Conservation (phyloP, 2,888 invertebrate species). For the Thera obeliscata region DNA sequence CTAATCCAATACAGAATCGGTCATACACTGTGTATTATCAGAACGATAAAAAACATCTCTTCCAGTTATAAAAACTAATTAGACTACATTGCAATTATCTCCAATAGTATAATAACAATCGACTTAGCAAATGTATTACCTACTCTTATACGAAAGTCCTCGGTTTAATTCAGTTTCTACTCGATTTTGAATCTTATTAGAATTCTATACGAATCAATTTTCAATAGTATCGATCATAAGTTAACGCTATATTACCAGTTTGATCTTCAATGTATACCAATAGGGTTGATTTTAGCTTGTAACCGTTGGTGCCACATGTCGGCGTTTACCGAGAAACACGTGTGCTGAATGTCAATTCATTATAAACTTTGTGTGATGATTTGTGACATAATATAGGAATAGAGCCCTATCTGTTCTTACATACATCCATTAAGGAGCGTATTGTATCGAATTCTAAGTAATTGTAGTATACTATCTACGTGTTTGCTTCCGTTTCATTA, state of each 20-base stretch:
- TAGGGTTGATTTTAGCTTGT: conserved; percentile 47
- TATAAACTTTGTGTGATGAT: conserved; percentile 83
- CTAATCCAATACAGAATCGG: conserved; percentile 1
- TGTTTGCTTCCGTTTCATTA: conserved; percentile 61
- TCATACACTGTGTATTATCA: not conserved
- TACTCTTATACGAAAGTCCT: conserved; percentile 29
- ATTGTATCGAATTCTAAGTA: conserved; percentile 76
- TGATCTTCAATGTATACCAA: conserved; percentile 31
- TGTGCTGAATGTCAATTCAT: conserved; percentile 83
- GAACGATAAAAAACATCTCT: conserved; percentile 21
- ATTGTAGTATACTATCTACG: conserved; percentile 67
- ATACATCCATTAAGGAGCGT: conserved; percentile 69
- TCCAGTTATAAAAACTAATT: conserved; percentile 30
- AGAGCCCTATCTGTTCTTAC: conserved; percentile 75
- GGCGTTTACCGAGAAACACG: conserved; percentile 62
- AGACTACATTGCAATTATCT: conserved; percentile 39
- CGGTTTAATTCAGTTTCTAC: conserved; percentile 7
- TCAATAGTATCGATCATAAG: conserved; percentile 35
- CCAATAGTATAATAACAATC: conserved; percentile 37
- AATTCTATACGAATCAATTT: conserved; percentile 33
- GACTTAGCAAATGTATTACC: conserved; percentile 25
- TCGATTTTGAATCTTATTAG: conserved; percentile 27
- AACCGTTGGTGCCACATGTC: conserved; percentile 49
- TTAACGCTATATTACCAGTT: conserved; percentile 27
- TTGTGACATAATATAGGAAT: conserved; percentile 82